Base-by-base conservation (phyloP, 2,888 invertebrate genomes). In the Crocallis elinguaria region DNA sequence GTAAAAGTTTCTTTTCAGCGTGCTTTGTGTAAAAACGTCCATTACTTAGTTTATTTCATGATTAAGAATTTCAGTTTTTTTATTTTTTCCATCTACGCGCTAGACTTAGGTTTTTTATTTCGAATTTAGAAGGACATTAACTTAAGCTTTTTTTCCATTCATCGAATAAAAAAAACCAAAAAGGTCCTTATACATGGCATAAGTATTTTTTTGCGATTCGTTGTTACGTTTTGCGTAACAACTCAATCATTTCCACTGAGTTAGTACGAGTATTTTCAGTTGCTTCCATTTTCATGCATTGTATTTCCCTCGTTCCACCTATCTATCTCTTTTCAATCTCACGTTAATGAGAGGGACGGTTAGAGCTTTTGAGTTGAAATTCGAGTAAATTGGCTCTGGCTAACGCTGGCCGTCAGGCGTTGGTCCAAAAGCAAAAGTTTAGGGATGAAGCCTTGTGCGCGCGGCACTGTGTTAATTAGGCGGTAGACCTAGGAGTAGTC, bases 391-490 rank as follows among this genome's bases (percentile, higher is more conserved):
- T 66, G 66, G 57, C 62, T 50, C 54, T 23, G 52, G 27, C 45
- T 49, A 56, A 51, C 45, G 49, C 59, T 54, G 56, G 56, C 58
- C 49, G 41, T 30, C 57, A 50, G 58, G 62, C 59, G 61, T 65
- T 66, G 59, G 60, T 52, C 56, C 63, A 69, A 67, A 69, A 67
- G 73, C 71, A 70, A 76, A 75, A 71, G 70, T 72, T 73, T 71
- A 64, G 62, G 63, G 59, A 60, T 62, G 64, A 69, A 66, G 66
- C 64, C 57, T 57, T 77, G 71, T 77, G 71, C 61, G 57, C 66
- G 54, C 60, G 69, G 68, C 71, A 71, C 67, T 61, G 65, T 59
- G 63, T 63, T 77, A 77, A 77, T 77, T 72, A 74, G 67, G 65
- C 65, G 65, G 55, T 57, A 66, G 64, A 62, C 57, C 43, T 61